Conservation (phyloP, 2,888 invertebrate genomes). For the Netelia virgata region DNA sequence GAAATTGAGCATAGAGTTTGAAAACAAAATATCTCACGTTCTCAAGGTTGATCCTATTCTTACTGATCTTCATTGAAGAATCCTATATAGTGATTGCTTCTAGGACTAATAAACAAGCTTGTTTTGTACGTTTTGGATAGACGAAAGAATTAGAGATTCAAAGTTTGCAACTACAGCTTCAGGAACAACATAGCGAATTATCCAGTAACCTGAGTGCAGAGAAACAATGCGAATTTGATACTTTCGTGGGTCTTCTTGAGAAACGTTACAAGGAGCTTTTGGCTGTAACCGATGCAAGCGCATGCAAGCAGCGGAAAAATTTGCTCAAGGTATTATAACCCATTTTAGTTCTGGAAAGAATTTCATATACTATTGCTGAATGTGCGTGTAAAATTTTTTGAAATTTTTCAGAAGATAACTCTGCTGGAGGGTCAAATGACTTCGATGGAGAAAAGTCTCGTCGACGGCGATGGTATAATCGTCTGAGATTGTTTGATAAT, state of each 20-base stretch:
- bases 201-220: constrained; percentile 74
- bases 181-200: constrained; percentile 76
- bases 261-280: constrained; percentile 76
- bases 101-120: background rate
- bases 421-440: constrained; percentile 72
- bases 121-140: constrained; percentile 66
- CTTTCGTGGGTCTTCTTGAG: constrained; percentile 73
- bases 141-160: constrained; percentile 78
- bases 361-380: background rate
- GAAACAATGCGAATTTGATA: constrained; percentile 76
- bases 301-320: constrained; percentile 74
- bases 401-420: constrained; percentile 73
- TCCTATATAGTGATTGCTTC: background rate
- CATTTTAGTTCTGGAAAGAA: background rate
- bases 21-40: constrained; percentile 76
- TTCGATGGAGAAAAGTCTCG: constrained; percentile 65
- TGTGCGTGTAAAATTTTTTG: background rate
- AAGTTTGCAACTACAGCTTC: constrained; percentile 75
- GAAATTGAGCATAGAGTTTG: constrained; percentile 75
- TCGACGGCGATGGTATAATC: constrained; percentile 42
- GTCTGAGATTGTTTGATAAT: constrained; percentile 37
- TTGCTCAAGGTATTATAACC: constrained; percentile 73
- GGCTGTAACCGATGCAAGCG: constrained; percentile 71
- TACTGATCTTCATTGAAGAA: constrained; percentile 16
- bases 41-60: constrained; percentile 73